Conservation (phyloP, 1,140 invertebrate genomes). For the Zaprionus lachaisei region DNA sequence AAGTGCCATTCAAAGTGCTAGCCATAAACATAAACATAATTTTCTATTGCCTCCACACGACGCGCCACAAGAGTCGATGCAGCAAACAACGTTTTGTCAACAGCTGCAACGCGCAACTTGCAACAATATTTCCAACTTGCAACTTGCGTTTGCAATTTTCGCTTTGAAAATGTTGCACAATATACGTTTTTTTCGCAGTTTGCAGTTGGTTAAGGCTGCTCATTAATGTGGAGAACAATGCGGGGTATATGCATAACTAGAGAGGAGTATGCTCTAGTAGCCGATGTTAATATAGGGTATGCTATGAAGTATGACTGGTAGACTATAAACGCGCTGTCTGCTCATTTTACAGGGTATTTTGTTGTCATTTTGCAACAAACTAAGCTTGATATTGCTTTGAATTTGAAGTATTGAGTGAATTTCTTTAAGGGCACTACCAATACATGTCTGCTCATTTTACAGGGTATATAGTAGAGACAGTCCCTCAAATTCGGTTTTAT, state of each 20-base stretch:
- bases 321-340: neutral
- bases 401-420: too few relatives aligned
- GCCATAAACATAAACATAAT: constrained; percentile 55
- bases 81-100: constrained; percentile 41
- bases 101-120: constrained; percentile 38
- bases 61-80: constrained; percentile 18
- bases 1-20: constrained; percentile 10
- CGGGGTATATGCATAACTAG: constrained; percentile 10
- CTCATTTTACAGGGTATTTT: too few relatives aligned
- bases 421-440: accelerated
- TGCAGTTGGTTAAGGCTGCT: constrained; percentile 23
- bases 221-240: constrained; percentile 19
- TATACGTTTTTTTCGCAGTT: constrained; percentile 7
- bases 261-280: neutral
- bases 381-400: too few relatives aligned
- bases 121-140: constrained; percentile 2
- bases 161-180: constrained; percentile 51
- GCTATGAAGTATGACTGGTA: neutral
- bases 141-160: constrained; percentile 54
- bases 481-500: too few relatives aligned
- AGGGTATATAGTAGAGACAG: too few relatives aligned
- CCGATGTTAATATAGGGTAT: neutral
- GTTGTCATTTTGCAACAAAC: too few relatives aligned
- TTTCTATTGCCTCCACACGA: constrained; percentile 49
- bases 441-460: too few relatives aligned